These are phyloP conservation scores for Abscondita cerata DNA, from an alignment of 2,888 invertebrate species.

Conservation along the genomic window DNA sequence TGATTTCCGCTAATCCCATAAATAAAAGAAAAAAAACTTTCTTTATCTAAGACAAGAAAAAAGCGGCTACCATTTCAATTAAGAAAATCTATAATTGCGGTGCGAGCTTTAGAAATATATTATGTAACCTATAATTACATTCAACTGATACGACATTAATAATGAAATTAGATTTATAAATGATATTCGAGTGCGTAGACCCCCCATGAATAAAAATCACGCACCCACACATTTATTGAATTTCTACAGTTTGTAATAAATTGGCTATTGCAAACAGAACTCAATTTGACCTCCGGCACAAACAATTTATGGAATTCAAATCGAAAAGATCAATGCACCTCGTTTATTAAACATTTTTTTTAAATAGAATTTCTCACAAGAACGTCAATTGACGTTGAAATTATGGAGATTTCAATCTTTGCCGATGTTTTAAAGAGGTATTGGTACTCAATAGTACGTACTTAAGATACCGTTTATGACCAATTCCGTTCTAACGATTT, in stretches of 20 bases:
- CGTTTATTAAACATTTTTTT: no score
- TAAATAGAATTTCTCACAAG: no score
- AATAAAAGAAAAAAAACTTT: no score
- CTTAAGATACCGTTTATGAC: slow-evolving; percentile 11
- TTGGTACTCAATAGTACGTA: background rate
- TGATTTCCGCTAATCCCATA: slow-evolving; percentile 15
- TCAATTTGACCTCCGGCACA: no score
- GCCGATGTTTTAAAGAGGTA: background rate
- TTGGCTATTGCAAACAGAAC: no score
- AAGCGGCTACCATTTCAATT: background rate
- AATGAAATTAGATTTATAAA: slow-evolving; percentile 20
- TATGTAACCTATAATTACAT: slow-evolving; percentile 13
- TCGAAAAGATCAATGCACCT: no score
- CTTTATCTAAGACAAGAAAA: background rate
- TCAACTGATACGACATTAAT: slow-evolving; percentile 17
- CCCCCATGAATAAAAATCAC: background rate
- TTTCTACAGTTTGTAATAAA: no score
- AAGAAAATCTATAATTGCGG: background rate
- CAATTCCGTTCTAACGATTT: background rate
- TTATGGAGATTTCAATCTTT: slow-evolving; percentile 10
- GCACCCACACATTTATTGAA: background rate
- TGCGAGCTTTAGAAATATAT: slow-evolving; percentile 8
- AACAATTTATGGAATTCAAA: no score
- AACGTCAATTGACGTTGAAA: background rate
- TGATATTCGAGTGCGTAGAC: slow-evolving; percentile 15